Base-by-base conservation (phyloP, 2,113 vertebrate genomes). In the Acanthochromis polyacanthus region DNA sequence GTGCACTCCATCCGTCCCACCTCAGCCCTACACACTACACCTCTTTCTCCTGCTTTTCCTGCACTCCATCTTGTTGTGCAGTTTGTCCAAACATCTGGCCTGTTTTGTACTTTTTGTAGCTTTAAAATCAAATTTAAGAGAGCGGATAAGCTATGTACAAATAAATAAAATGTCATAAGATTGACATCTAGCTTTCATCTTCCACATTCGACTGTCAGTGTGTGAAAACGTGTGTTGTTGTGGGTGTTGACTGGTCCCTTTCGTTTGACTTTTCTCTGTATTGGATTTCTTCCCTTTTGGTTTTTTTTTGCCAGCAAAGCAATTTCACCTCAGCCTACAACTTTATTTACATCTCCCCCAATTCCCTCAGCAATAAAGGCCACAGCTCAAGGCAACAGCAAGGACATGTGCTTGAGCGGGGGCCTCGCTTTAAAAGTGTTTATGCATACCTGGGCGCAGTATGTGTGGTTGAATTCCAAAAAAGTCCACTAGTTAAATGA, bases 331-430 rank as follows among this genome's bases (percentile, higher is more conserved):
- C 70, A 70, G 81, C 81, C 75, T 85, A 86, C 72, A 83, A 85
- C 82, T 92, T 95, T 94, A 95, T 94, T 95, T 94, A 95, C 84
- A 85, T 83, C 60, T 72, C 83, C 78, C 77, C 83, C 80, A 86
- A 71, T 85, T 93, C 93, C 92, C 92, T 72, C 64, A 75, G 82
- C 90, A 90, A 91, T 92, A 84, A 90, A 89, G 75, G 79, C 83
- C n/a, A 4, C 81, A 79, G 78, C 40, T 73, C 79, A 83, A 87
- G 79, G 83, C 88, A 78, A 57, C 62, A 32, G 68, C 89, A 86
- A 88, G 90, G 87, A 82, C 75, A 61, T 76, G 78, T 16, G 58
- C 67, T 71, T 19, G n/a, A 73, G 51, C 55, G 12, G 6, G 75
- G 75, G 59, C 79, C 70, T 78, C 5, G 36, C 59, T 58, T 46